A percentile compares a stretch with the other conserved stretches of the same genome.
Conservation (phyloP, 23 tunicate species). For the Trididemnum nubilum region DNA sequence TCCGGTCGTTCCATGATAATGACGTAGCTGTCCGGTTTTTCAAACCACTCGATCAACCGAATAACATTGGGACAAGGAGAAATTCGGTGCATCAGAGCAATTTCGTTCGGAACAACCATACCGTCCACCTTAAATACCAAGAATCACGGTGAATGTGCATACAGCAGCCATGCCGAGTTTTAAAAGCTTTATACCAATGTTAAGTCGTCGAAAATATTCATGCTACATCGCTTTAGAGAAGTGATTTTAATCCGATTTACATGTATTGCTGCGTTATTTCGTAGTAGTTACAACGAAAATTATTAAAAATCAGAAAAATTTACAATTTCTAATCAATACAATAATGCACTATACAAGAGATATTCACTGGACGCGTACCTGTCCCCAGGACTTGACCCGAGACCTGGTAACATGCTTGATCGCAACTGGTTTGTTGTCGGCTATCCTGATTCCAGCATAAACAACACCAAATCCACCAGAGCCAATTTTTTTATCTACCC, state of each 20-base stretch:
- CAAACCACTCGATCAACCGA: conserved; percentile 85
- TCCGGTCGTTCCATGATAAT: conserved; percentile 88
- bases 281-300: too few species aligned
- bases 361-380: too few species aligned
- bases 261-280: neutral
- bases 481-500: conserved; percentile 61
- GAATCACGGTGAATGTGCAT: too few species aligned
- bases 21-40: conserved; percentile 74
- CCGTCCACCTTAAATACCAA: conserved; percentile 72
- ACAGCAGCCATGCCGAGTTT: too few species aligned
- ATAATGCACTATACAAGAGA: too few species aligned
- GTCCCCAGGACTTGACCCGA: conserved; percentile 79
- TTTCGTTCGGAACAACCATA: conserved; percentile 78
- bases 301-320: too few species aligned
- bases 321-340: too few species aligned
- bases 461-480: conserved; percentile 92
- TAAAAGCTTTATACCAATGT: too few species aligned
- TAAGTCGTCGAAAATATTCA: too few species aligned
- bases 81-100: conserved; percentile 75
- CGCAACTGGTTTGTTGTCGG: conserved; percentile 76
- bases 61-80: conserved; percentile 66
- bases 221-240: too few species aligned
- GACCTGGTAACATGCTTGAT: conserved; percentile 80
- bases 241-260: too few species aligned
- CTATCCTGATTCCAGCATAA: conserved; percentile 51